A percentile compares a stretch with the other conserved stretches of the same genome.
phyloP scores from a whole-genome alignment of 64 coral and sea anemone species.

The Platygyra sinensis region DNA sequence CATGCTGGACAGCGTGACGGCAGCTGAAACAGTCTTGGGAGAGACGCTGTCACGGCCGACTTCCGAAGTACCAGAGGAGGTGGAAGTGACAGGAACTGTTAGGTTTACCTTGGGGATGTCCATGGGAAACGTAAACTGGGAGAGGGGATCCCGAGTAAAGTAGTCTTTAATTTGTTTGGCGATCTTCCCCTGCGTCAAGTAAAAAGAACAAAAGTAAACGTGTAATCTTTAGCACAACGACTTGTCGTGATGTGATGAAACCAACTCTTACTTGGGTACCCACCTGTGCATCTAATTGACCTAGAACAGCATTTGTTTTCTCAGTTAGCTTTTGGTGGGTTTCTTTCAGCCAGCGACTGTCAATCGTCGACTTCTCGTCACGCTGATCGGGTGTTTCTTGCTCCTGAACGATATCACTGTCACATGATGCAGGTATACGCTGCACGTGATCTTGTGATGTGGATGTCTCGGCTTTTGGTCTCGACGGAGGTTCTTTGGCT shows the following conservation, averaged over 20 bases:
- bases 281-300: slow-evolving; percentile 13
- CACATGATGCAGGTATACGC: slow-evolving; percentile 8
- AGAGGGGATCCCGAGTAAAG: slow-evolving; percentile 10
- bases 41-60: slow-evolving; percentile 8
- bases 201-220: neutral
- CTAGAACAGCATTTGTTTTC: slow-evolving; percentile 5
- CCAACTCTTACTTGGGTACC: neutral
- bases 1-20: slow-evolving; percentile 53
- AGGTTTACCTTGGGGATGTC: slow-evolving; percentile 9
- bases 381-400: slow-evolving; percentile 35
- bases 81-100: neutral
- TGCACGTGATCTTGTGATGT: neutral
- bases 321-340: slow-evolving; percentile 35
- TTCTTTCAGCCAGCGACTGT: slow-evolving; percentile 31
- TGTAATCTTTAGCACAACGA: neutral
- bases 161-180: slow-evolving; percentile 55
- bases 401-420: neutral
- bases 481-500: neutral
- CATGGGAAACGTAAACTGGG: slow-evolving; percentile 30
- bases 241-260: neutral
- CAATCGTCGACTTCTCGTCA: slow-evolving; percentile 10
- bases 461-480: slow-evolving; percentile 2
- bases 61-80: neutral
- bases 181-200: slow-evolving; percentile 17
- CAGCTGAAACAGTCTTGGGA: slow-evolving; percentile 52